Base-by-base conservation (phyloP, 2,113 vertebrate species). In the Melanerpes aurifrons region DNA sequence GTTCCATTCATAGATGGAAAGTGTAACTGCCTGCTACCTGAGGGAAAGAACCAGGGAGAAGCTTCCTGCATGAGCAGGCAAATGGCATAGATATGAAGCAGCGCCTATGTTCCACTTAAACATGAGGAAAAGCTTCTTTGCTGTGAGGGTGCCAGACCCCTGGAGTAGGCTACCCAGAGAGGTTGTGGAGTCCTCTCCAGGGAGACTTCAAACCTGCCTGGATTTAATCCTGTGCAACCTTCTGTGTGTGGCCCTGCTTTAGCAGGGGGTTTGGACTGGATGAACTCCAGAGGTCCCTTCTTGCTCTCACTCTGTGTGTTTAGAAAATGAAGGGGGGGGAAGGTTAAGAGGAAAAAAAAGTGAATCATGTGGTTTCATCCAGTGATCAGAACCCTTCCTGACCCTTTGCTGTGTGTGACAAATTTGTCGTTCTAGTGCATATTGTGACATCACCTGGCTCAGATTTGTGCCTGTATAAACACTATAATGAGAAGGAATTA, bases 401-500 rank as follows among this genome's bases (percentile, higher is more conserved):
- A 48, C 77, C 76, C 47, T 56, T 79, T 0, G 4, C 66, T 83
- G 43, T 31, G 28, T 48, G 71, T 28, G 85, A 62, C 71, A n/a
- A 24, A 50, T 72, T 62, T 86, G 95, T 87, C 84, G 43, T 83
- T 71, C 66, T 53, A 3, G 21, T 37, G 79, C 32, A 17, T 26
- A 3, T 48, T 78, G 82, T 25, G 77, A 82, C 63, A 77, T 86
- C 83, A 93, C 94, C 93, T 85, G 89, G 74, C 75, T 96, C 79
- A 37, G 86, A 78, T 63, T 75, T 87, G 31, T 40, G 90, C 86
- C 54, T 67, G n/a, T 76, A 63, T 53, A 87, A 95, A 92, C 82
- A 81, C 61, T n/a, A 28, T 89, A 93, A 89, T 70, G 94, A 95
- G 76, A 54, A 89, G 80, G 91, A 96, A 96, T 94, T 84, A 59